Percentiles rank a stretch among this genome's conserved stretches.
Evolutionary conservation across 2,797 vertebrate genomes (phyloP).

Genomic region (Phoxinus dragarum): DNA sequence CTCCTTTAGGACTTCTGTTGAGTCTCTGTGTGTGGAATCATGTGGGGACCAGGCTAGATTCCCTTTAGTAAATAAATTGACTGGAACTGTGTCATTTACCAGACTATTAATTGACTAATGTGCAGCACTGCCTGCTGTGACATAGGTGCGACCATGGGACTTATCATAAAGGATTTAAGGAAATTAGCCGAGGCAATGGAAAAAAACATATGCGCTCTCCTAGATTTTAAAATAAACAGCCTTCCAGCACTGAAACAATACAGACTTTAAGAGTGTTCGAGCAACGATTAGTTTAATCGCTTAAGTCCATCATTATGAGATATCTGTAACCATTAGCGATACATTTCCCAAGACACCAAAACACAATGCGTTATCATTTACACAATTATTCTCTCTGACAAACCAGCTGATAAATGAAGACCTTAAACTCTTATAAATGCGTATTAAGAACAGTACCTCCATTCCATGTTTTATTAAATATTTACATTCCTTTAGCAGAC

Average conservation of each 20-base stretch:
- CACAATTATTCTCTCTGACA: slow-evolving; percentile 66
- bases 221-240: slow-evolving; percentile 63
- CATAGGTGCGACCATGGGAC: slow-evolving; percentile 87
- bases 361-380: slow-evolving; percentile 74
- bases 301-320: slow-evolving; percentile 78
- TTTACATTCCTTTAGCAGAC: background rate
- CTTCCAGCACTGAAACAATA: slow-evolving; percentile 70
- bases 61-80: slow-evolving; percentile 91
- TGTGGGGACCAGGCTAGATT: slow-evolving; percentile 65
- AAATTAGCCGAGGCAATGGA: slow-evolving; percentile 77
- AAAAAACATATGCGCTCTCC: slow-evolving; percentile 61
- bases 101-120: slow-evolving; percentile 99
- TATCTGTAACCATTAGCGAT: slow-evolving; percentile 74
- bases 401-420: slow-evolving; percentile 79
- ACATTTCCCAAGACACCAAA: slow-evolving; percentile 73
- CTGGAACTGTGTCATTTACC: slow-evolving; percentile 95
- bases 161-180: slow-evolving; percentile 81
- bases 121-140: slow-evolving; percentile 82
- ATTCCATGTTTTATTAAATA: slow-evolving; percentile 44
- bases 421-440: slow-evolving; percentile 67
- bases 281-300: slow-evolving; percentile 80
- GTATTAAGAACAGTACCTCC: slow-evolving; percentile 59
- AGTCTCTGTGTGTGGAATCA: slow-evolving; percentile 60
- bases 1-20: slow-evolving; percentile 58
- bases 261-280: slow-evolving; percentile 73